Evolutionary conservation across 2,113 vertebrate genomes (phyloP).

Genomic region (Vimba vimba): DNA sequence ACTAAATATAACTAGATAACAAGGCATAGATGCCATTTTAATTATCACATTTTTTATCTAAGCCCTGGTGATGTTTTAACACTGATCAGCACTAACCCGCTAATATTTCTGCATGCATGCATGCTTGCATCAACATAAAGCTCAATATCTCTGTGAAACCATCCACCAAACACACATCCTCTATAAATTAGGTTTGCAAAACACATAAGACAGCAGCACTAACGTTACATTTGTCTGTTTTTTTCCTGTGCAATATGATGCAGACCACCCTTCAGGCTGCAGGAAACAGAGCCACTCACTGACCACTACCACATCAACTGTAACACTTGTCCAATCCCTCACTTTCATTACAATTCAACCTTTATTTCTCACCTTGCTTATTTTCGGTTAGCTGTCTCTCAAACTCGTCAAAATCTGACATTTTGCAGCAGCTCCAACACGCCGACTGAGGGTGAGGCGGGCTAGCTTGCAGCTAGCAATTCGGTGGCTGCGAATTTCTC

Average conservation of each 20-base stretch:
- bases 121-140: not conserved
- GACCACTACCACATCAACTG: not conserved
- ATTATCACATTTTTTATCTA: not conserved
- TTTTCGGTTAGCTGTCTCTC: slow-evolving; percentile 90
- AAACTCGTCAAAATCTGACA: slow-evolving; percentile 93
- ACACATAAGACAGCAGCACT: not conserved
- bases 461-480: slow-evolving; percentile 33
- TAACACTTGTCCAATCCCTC: not conserved
- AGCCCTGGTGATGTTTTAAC: not conserved
- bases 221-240: not conserved
- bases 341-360: not conserved
- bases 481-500: not conserved
- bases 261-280: not conserved
- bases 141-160: not conserved
- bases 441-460: not conserved
- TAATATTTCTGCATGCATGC: not conserved
- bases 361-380: slow-evolving; percentile 80
- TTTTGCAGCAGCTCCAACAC: slow-evolving; percentile 54
- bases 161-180: not conserved
- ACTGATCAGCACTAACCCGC: not conserved
- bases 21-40: not conserved
- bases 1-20: not conserved
- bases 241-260: not conserved
- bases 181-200: not conserved
- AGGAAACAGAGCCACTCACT: not conserved